Conservation (phyloP, 1,140 invertebrate species). For the Nylanderia fulva region DNA sequence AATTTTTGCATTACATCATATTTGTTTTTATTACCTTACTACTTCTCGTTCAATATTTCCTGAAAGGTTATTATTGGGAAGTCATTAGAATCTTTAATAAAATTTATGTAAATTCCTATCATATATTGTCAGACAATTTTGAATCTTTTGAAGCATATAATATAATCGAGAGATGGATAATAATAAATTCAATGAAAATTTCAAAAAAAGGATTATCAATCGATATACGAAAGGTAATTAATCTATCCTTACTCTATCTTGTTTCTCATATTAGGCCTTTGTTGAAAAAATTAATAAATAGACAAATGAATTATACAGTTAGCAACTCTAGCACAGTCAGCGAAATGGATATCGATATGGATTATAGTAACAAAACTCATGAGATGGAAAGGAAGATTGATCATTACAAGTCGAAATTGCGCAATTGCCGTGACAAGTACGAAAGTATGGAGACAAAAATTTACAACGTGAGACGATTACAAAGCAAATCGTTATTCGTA, state of each 20-base stretch:
- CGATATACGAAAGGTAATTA: background rate
- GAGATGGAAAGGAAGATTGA: slow-evolving; percentile 42
- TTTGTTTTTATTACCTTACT: too few species aligned
- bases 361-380: background rate
- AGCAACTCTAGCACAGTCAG: background rate
- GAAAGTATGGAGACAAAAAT: slow-evolving; percentile 59
- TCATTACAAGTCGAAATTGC: slow-evolving; percentile 44
- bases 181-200: background rate
- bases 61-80: slow-evolving; percentile 12
- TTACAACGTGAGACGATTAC: slow-evolving; percentile 48
- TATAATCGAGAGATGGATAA: background rate
- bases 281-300: too few species aligned
- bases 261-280: background rate
- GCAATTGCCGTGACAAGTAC: slow-evolving; percentile 45
- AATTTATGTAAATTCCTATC: too few species aligned
- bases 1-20: too few species aligned
- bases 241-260: background rate
- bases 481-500: slow-evolving; percentile 44
- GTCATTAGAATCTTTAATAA: background rate
- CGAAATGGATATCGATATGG: background rate
- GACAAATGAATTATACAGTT: background rate
- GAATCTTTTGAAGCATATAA: background rate
- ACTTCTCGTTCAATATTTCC: background rate
- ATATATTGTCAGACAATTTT: background rate
- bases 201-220: background rate